Conservation (phyloP, 2,888 invertebrate species). For the Arctia plantaginis region DNA sequence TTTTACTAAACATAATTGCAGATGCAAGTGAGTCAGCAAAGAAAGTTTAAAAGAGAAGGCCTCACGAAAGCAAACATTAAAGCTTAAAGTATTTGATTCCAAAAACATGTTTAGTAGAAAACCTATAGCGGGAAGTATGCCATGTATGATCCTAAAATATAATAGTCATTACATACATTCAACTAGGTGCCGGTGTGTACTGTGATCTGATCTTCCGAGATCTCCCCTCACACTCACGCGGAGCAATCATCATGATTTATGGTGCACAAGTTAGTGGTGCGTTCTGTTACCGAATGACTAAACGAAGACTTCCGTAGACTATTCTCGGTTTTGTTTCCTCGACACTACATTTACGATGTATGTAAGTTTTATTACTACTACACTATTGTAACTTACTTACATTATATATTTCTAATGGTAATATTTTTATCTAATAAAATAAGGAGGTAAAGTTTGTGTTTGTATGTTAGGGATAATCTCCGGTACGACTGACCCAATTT, state of each 20-base stretch:
- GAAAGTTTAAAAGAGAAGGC: not conserved
- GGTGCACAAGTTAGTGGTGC: conserved; percentile 42
- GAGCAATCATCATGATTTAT: conserved; percentile 51
- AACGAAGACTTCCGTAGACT: conserved; percentile 49
- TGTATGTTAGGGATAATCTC: no score
- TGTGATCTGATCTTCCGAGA: conserved; percentile 3
- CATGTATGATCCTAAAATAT: not conserved
- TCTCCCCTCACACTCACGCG: conserved; percentile 25
- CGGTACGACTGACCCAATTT: no score
- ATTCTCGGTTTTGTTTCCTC: conserved; percentile 41
- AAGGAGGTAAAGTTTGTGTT: no score
- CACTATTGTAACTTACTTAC: not conserved
- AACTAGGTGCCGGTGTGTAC: conserved; percentile 20
- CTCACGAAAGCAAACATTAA: not conserved
- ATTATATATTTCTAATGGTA: no score
- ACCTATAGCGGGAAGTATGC: no score
- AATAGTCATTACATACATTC: not conserved
- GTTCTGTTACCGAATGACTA: conserved; percentile 45
- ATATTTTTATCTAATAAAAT: no score
- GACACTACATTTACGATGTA: not conserved
- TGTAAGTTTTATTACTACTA: no score
- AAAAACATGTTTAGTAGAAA: not conserved
- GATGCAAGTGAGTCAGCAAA: not conserved
- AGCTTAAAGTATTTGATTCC: not conserved
- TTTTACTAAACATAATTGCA: not conserved